Evolutionary conservation across 1,140 invertebrate species (phyloP).

Genomic region (Cataglyphis hispanica): DNA sequence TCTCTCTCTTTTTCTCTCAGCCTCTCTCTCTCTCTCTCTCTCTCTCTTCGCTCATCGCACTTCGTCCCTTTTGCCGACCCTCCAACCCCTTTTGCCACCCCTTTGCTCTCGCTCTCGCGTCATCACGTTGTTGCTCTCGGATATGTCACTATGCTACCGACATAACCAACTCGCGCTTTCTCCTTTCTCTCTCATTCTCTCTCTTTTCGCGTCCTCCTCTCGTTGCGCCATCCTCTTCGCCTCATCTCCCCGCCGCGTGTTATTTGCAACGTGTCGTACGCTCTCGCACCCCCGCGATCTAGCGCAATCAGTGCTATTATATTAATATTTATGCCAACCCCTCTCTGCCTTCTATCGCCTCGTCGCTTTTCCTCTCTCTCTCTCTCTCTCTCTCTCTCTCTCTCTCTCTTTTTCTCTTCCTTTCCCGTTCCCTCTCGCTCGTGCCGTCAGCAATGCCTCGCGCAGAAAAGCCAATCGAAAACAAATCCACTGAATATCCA

Average conservation of each 20-base stretch:
- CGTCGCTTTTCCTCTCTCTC: constrained; percentile 7
- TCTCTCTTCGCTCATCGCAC: constrained; percentile 4
- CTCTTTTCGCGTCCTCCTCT: constrained; percentile 7
- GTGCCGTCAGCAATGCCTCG: constrained; percentile 44
- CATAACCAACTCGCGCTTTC: constrained; percentile 59
- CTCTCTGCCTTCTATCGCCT: constrained; percentile 32
- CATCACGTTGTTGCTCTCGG: constrained; percentile 74
- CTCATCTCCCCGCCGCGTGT: constrained; percentile 39
- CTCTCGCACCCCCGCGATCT: constrained; percentile 66
- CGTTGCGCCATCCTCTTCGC: constrained; percentile 10
- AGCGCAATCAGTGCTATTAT: constrained; percentile 81
- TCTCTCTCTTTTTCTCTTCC: not conserved
- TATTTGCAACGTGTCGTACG: constrained; percentile 68
- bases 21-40: constrained; percentile 48
- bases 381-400: too few relatives aligned
- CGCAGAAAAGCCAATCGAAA: constrained; percentile 67
- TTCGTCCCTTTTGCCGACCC: constrained; percentile 50
- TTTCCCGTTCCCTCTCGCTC: constrained; percentile 25
- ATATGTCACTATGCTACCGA: constrained; percentile 76
- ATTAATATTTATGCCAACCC: constrained; percentile 79
- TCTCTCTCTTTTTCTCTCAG: constrained; percentile 61
- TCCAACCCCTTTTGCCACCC: constrained; percentile 59
- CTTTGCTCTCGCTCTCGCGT: constrained; percentile 66
- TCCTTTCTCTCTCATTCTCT: constrained; percentile 13
- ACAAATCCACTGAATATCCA: constrained; percentile 50